Evolutionary conservation across 1,140 invertebrate genomes (phyloP), one percentile per base, ranked within the genome.

Genomic region (Drosophila sucinea): DNA sequence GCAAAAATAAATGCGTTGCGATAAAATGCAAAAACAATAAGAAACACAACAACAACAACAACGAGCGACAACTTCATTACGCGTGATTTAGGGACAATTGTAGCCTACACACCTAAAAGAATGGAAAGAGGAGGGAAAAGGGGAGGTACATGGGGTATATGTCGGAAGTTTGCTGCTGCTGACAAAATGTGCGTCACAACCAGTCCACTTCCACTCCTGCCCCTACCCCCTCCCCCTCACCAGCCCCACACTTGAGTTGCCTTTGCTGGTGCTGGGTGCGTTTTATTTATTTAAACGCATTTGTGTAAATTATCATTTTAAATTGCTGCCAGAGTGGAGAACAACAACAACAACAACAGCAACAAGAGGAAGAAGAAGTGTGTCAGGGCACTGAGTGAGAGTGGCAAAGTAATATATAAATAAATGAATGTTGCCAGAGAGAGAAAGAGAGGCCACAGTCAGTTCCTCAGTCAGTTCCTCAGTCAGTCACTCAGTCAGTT

Each of bases 301-400:
- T 89, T 89, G 84, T 89, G 84, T 89, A 89, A 89, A 89, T 89
- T 89, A 89, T 89, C 84, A 89, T 89, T 89, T 89, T 89, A 89
- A 90, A 89, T 89, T 89, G 85, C 84, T 70, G 73, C 66, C 78
- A 81, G 68, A 71, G 60, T 38, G 38, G 61, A 33, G 54, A 70
- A 35, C 62, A 44, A 38, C 27, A 17, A 33, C 41, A 10, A 3
- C 17, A 17, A 17, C 17, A 17, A n/a, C 25, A 10, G 25, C 3
- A 17, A n/a, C n/a, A 11, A 35, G 10, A 30, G 6, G 47, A 4
- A 35, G 25, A 1, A 17, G 47, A 11, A 8, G 7, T 8, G 32
- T 8, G 44, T 27, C 23, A 27, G 2, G 38, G 38, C 4, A 3
- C 33, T 2, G 61, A 33, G 29, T 1, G 58, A 10, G 54, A 63